Evolutionary conservation across 2,113 vertebrate species (phyloP), one percentile per base, ranked within the genome.

Genomic region (Phasianus colchicus): DNA sequence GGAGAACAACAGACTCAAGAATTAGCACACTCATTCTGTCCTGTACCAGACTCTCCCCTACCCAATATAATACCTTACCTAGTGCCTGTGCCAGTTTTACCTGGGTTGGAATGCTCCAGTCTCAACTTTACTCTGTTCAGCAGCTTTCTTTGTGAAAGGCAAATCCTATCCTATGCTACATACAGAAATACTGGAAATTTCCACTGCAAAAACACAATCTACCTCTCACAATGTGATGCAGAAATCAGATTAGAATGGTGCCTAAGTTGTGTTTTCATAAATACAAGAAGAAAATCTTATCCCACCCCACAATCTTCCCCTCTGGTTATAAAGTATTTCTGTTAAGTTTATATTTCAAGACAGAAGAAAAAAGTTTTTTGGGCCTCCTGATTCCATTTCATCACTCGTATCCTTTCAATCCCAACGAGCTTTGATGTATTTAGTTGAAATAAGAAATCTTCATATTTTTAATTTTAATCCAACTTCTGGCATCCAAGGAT

Each of bases 181-280:
- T 43, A 43, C 15, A 43, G 42, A 43, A 43, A 43, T 43, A 43
- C 15, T 43, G 42, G 15, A 43, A 43, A 43, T 7, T 43, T 43
- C 42, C 42, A 43, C 42, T 43, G 42, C 15, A 43, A 43, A 43
- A 43, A 43, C 15, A 43, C 42, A 43, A 43, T 43, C 42, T 43
- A 16, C 42, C 15, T 43, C 15, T 43, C 42, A 43, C 42, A 43
- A 43, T 25, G 57, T 95, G 89, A 96, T 85, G 8, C 40, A 69
- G 92, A 63, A 90, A 93, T 89, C 90, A 96, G 93, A 96, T 95
- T 95, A 93, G 80, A 95, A 88, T 40, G 15, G 13, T 85, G 87
- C 94, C 92, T 54, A 90, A 91, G 90, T 89, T 88, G 71, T 90
- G 64, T 86, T 89, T 95, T 83, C 93, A 96, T 96, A 95, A 95